Base-by-base conservation (phyloP, 2,113 vertebrate genomes). In the Vanacampus margaritifer region DNA sequence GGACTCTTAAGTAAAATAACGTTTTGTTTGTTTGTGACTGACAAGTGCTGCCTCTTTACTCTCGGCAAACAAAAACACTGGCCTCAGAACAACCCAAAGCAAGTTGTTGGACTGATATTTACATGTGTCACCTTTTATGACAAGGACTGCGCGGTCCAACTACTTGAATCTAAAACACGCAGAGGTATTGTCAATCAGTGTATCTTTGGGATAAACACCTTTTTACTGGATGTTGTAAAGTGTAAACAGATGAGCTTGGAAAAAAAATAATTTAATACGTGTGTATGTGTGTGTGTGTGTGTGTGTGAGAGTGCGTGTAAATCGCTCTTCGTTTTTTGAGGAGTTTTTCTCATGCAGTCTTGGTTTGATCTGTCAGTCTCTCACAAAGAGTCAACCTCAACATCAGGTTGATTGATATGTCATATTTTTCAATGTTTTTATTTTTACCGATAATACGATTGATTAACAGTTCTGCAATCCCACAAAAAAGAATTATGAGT, bases 11-110 rank as follows among this genome's bases (percentile, higher is more conserved):
- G 68, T 78, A 81, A 60, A 77, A 57, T 36, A 53, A 79, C 75
- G 75, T 76, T 74, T 84, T 77, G 53, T 76, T 76, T 82, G 67
- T 85, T 53, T 72, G 21, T 80, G 65, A 81, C 61, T 64, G 75
- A 79, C 64, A 13, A 72, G 88, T 43, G 72, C 73, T 78, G 75
- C 72, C 73, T 82, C 77, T 60, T 64, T 66, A 73, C 62, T 39
- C 56, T 62, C 11, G 56, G 21, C 74, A 71, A 37, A 56, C 56
- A 69, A 69, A 54, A 70, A 74, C 64, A 58, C 50, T n/a, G 68
- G 67, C 78, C 69, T 79, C 73, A 81, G 70, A 76, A 72, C 69
- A 65, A 63, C 51, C 73, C 19, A 51, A 51, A 65, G 28, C 48
- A 35, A 51, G 46, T 37, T 53, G 64, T 35, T 48, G 46, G 63